Evolutionary conservation across 2,888 invertebrate genomes (phyloP).

Genomic region (Chromoteleia sp.): DNA sequence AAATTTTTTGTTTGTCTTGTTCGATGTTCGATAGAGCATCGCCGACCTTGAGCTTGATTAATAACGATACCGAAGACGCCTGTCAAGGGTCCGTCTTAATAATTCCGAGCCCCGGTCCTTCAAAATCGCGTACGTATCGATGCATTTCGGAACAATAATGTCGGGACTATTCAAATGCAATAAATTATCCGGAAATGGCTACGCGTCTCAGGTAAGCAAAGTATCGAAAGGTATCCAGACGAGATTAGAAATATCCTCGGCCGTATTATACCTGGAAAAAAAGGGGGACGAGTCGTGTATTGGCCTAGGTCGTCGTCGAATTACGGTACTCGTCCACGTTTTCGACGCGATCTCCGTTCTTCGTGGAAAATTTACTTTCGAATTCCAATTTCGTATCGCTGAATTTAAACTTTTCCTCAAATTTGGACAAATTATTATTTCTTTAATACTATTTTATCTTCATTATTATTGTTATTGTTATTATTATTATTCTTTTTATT

Average conservation of each 20-base stretch:
- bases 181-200: conserved; percentile 79
- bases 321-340: conserved; percentile 42
- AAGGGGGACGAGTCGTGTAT: conserved; percentile 30
- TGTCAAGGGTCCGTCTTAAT: conserved; percentile 69
- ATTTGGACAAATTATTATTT: too few species aligned
- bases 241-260: conserved; percentile 75
- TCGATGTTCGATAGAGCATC: conserved; percentile 49
- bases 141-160: conserved; percentile 78
- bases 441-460: too few species aligned
- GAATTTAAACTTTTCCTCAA: background rate
- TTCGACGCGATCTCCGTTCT: background rate
- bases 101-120: conserved; percentile 28
- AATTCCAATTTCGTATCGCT: too few species aligned
- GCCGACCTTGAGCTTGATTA: conserved; percentile 80
- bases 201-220: conserved; percentile 73
- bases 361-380: background rate
- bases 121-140: conserved; percentile 72
- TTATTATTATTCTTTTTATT: too few species aligned
- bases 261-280: conserved; percentile 65
- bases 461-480: too few species aligned
- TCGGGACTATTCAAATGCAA: conserved; percentile 76
- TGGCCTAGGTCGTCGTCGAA: conserved; percentile 54
- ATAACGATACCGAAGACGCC: conserved; percentile 76
- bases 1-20: conserved; percentile 21
- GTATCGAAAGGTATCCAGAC: conserved; percentile 70